Base-by-base conservation (phyloP, 1,140 invertebrate genomes). In the Drosophila takahashii region DNA sequence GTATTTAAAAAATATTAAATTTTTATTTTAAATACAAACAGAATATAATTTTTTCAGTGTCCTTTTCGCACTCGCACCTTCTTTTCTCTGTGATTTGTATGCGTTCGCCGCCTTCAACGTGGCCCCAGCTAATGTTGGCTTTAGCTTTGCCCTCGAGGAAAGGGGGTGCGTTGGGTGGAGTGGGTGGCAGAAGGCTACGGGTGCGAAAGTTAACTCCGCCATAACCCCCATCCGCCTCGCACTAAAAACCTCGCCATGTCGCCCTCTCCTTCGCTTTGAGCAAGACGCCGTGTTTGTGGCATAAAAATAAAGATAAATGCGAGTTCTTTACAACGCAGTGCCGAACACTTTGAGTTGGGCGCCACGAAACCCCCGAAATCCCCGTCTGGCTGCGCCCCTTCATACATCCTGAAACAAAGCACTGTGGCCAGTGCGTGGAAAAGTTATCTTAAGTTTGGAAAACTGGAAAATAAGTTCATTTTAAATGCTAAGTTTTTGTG, bases 231-330 rank as follows among this genome's bases (percentile, higher is more conserved):
- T 76, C 75, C 69, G 74, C 52, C 69, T 51, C 61, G 64, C 61
- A 81, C 83, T 79, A 70, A 71, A 77, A 77, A 77, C 84, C 54
- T 56, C 58, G 79, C 65, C 48, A 67, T 44, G 32, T 27, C 50
- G 62, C 57, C 29, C 45, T 59, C 52, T n/a, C 29, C 41, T 58
- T 51, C 50, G 37, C 53, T 67, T 70, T 69, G 61, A 48, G 51
- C 65, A 48, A 71, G 64, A 76, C 69, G 66, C 72, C 84, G 66
- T 89, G 79, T 89, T 89, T 90, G 85, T 85, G 85, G 86, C 74
- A 81, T 89, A 81, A 91, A 86, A 91, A 90, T 90, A 91, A 87
- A 90, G 87, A 90, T 90, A 90, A 90, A 91, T 90, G 89, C 58
- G 89, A 90, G 77, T 91, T 90, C 89, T 81, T 79, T 79, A 72